Conservation (phyloP, 2,888 invertebrate genomes). For the Chalcosyrphus nemorum region DNA sequence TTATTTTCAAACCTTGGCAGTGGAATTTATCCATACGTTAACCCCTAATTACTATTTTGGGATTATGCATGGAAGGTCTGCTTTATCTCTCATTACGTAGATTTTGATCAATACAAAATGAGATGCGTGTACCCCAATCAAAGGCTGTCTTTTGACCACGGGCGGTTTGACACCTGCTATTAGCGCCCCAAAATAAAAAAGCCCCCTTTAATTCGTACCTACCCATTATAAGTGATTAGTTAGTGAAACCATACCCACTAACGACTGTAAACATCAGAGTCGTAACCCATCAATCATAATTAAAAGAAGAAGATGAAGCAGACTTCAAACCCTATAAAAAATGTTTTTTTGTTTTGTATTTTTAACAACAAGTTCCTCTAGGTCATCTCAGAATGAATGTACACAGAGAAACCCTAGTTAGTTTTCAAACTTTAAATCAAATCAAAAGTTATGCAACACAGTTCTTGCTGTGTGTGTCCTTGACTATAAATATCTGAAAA, state of each 20-base stretch:
- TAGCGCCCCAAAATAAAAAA: constrained; percentile 11
- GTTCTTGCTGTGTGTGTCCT: constrained; percentile 22
- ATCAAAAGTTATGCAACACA: constrained; percentile 23
- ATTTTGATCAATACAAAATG: constrained; percentile 10
- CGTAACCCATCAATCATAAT: constrained; percentile 41
- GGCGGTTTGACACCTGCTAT: constrained; percentile 1
- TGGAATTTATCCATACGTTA: neutral
- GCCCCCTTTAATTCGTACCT: neutral
- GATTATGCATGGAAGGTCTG: neutral
- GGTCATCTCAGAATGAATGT: constrained; percentile 2
- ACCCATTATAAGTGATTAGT: neutral
- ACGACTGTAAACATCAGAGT: neutral
- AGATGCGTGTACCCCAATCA: constrained; percentile 10
- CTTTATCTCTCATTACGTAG: neutral
- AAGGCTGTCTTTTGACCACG: neutral
- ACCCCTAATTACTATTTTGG: constrained; percentile 8
- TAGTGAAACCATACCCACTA: neutral
- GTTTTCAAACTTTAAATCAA: neutral
- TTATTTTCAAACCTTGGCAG: neutral
- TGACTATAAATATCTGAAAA: neutral
- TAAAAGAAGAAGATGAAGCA: constrained; percentile 3
- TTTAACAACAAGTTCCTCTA: constrained; percentile 7
- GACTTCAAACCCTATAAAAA: neutral
- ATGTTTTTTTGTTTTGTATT: neutral
- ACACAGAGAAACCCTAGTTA: constrained; percentile 2